phyloP scores from a whole-genome alignment of 2,888 invertebrate species.

The Spialia ferax region DNA sequence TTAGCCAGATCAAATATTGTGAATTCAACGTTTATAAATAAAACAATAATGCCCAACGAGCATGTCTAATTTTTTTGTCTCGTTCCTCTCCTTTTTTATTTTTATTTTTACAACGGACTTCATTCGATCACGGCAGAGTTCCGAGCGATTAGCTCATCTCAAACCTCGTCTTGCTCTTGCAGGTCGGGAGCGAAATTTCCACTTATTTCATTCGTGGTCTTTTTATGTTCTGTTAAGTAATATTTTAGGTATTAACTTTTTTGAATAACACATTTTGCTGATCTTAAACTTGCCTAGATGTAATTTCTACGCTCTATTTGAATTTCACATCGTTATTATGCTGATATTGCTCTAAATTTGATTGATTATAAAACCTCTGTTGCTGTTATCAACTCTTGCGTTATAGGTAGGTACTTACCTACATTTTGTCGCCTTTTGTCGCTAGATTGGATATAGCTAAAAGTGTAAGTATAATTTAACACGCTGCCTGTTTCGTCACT shows the following conservation, averaged over 20 bases:
- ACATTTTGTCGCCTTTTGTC: too few relatives aligned
- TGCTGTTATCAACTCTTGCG: too few relatives aligned
- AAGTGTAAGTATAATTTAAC: neutral
- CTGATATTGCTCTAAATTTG: too few relatives aligned
- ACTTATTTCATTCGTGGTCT: neutral
- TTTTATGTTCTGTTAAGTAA: slow-evolving; percentile 16
- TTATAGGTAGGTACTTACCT: too few relatives aligned
- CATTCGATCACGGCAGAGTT: slow-evolving; percentile 10
- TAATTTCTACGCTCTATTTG: slow-evolving; percentile 15
- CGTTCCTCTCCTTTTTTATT: neutral
- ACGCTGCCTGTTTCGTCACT: neutral
- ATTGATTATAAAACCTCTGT: neutral
- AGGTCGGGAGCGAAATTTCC: slow-evolving; percentile 8
- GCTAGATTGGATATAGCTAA: too few relatives aligned
- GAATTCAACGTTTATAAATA: slow-evolving; percentile 19
- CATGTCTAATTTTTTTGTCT: slow-evolving; percentile 21
- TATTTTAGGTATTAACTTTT: slow-evolving; percentile 13
- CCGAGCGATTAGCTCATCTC: slow-evolving; percentile 17
- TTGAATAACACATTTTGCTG: neutral
- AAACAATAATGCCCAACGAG: slow-evolving; percentile 16
- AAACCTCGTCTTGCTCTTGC: neutral
- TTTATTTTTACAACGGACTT: slow-evolving; percentile 10
- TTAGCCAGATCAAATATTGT: slow-evolving; percentile 18
- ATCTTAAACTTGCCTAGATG: neutral
- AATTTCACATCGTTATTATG: neutral